Base-by-base conservation (phyloP, 2,888 invertebrate genomes). In the Pammene fasciana region DNA sequence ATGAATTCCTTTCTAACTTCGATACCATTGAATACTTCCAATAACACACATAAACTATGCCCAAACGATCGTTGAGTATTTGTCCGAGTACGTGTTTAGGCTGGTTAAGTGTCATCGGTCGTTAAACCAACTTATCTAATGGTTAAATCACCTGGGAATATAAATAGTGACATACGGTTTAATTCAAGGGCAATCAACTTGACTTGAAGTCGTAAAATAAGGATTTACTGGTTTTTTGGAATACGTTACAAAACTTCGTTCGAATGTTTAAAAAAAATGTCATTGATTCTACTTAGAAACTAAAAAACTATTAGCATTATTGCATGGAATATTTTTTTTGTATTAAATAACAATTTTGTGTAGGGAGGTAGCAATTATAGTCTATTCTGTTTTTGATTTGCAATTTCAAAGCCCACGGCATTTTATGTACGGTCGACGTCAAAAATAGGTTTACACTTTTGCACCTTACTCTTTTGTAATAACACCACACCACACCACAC, bases 41-140 rank as follows among this genome's bases (percentile, higher is more conserved):
- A 61, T 61, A 61, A 62, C 41, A 38, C 46, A 61, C 34, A 45
- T 48, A 67, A 67, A 55, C 61, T 55, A 46, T 38, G 60, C 55
- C 55, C 61, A 48, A 50, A 36, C 36, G 14, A 45, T 34, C n/a
- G n/a, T 54, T 11, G 8, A 65, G 16, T 54, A 16, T 46, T 46
- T 46, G 26, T 34, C 1, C 18, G 55, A 46, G 68, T 70, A 70
- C 65, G 70, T 70, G 70, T 59, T 14, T 10, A 38, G 70, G 41
- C 48, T 55, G 5, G 26, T 3, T 34, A 60, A 70, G 36, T 10
- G 7, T 11, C 5, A 4, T 14, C 46, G 68, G 65, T 70, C 65
- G 70, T 65, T 65, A 65, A 45, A 41, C 68, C 56, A 60, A 55
- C 46, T 65, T 65, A 70, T 70, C 70, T 70, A 65, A 65, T 59